Percentiles rank a stretch among this genome's conserved stretches.
Evolutionary conservation across 2,888 invertebrate species (phyloP).

Genomic region (Keiferia lycopersicella): DNA sequence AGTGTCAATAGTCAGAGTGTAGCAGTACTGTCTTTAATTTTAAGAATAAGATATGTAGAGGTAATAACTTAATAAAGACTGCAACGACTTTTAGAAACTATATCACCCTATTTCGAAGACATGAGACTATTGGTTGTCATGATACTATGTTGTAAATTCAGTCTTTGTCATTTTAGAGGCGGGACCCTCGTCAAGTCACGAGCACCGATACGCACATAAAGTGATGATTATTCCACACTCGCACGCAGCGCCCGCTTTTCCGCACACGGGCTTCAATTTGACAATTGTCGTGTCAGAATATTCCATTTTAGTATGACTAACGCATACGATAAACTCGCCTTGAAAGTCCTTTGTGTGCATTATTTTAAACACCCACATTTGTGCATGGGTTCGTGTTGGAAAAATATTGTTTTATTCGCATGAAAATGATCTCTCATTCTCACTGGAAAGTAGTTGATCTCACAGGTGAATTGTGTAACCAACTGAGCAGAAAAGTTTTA

Average conservation of each 20-base stretch:
- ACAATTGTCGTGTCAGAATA: slow-evolving; percentile 55
- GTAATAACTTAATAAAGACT: too few relatives aligned
- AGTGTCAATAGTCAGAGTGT: too few relatives aligned
- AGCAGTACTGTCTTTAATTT: too few relatives aligned
- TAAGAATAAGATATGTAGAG: too few relatives aligned
- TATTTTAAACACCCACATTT: slow-evolving; percentile 25
- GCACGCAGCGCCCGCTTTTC: slow-evolving; percentile 45
- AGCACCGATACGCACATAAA: slow-evolving; percentile 33
- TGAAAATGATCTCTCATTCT: slow-evolving; percentile 1
- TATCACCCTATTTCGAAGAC: not conserved
- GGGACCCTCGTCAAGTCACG: slow-evolving; percentile 52
- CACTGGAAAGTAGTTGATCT: not conserved
- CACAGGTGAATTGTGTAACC: not conserved
- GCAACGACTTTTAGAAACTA: too few relatives aligned
- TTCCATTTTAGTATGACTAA: slow-evolving; percentile 43
- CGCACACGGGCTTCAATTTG: slow-evolving; percentile 49
- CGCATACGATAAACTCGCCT: slow-evolving; percentile 45
- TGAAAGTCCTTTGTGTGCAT: slow-evolving; percentile 43
- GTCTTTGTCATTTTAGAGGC: slow-evolving; percentile 31
- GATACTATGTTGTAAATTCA: not conserved
- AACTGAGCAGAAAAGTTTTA: not conserved
- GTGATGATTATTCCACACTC: slow-evolving; percentile 54
- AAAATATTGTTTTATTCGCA: not conserved
- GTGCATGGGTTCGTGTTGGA: not conserved
- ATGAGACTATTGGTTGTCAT: not conserved